Evolutionary conservation across 1,140 invertebrate genomes (phyloP).

Genomic region (Drosophila nebulosa): DNA sequence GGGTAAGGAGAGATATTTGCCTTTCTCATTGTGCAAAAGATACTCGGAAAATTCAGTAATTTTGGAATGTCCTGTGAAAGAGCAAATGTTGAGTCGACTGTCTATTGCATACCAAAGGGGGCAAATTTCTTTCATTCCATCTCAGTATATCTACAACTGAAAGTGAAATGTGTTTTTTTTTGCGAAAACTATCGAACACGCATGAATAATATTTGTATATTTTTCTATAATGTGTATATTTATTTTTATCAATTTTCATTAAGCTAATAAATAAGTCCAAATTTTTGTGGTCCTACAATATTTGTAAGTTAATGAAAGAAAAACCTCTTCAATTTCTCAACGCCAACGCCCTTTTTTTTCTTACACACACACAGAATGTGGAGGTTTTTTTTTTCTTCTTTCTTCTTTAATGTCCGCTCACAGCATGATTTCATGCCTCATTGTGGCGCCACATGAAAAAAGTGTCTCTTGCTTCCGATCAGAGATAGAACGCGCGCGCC

Average conservation of each 20-base stretch:
- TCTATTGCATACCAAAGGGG: too few species aligned
- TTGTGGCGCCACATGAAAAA: slow-evolving; percentile 37
- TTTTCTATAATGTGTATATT: not conserved
- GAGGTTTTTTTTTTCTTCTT: not conserved
- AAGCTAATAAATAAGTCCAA: not conserved
- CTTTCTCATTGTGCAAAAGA: too few species aligned
- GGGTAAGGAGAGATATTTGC: too few species aligned
- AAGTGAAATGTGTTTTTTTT: not conserved
- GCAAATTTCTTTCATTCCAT: too few species aligned
- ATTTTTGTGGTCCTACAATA: not conserved
- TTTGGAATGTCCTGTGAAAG: too few species aligned
- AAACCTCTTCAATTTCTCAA: not conserved
- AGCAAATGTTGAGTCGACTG: too few species aligned
- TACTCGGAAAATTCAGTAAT: too few species aligned
- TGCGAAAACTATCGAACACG: not conserved
- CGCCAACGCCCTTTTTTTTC: slow-evolving; percentile 30
- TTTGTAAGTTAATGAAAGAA: not conserved
- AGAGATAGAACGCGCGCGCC: slow-evolving; percentile 44
- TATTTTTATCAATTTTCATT: not conserved
- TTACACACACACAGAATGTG: not conserved
- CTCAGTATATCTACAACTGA: too few species aligned
- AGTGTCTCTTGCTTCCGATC: slow-evolving; percentile 39
- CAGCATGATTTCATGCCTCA: slow-evolving; percentile 23
- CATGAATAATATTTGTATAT: not conserved
- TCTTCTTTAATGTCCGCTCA: not conserved